Evolutionary conservation across 2,888 invertebrate genomes (phyloP).

Genomic region (Limnephilus auricula): DNA sequence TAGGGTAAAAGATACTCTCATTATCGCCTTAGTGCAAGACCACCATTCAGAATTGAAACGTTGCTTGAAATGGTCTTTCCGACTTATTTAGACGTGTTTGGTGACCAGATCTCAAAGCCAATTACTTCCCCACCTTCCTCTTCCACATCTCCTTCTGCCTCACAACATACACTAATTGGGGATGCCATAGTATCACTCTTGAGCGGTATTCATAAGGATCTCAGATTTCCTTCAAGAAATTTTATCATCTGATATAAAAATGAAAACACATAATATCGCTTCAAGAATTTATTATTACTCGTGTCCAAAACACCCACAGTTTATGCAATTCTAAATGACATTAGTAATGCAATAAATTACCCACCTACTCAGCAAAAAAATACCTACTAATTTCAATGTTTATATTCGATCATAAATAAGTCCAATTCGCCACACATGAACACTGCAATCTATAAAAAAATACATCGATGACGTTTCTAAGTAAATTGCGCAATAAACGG

Average conservation of each 20-base stretch:
- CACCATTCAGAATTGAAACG: no score
- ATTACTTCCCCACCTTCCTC: no score
- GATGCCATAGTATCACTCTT: no score
- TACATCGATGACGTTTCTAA: not conserved
- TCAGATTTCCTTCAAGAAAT: not conserved
- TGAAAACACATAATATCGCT: no score
- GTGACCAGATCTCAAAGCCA: no score
- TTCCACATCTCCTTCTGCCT: no score
- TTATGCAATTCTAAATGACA: not conserved
- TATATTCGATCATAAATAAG: not conserved
- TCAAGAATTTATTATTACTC: not conserved
- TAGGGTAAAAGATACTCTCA: no score
- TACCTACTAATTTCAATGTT: not conserved
- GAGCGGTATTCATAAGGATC: no score
- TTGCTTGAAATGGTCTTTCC: no score
- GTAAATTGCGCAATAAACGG: not conserved
- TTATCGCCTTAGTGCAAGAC: no score
- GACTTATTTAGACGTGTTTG: no score
- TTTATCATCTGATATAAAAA: not conserved
- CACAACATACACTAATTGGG: no score
- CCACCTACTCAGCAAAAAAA: not conserved
- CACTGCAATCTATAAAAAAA: not conserved
- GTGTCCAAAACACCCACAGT: not conserved
- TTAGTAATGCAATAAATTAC: not conserved
- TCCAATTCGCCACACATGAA: not conserved